These are phyloP conservation scores for Carapus acus DNA, from an alignment of 2,797 vertebrate species.

Conservation along the genomic window DNA sequence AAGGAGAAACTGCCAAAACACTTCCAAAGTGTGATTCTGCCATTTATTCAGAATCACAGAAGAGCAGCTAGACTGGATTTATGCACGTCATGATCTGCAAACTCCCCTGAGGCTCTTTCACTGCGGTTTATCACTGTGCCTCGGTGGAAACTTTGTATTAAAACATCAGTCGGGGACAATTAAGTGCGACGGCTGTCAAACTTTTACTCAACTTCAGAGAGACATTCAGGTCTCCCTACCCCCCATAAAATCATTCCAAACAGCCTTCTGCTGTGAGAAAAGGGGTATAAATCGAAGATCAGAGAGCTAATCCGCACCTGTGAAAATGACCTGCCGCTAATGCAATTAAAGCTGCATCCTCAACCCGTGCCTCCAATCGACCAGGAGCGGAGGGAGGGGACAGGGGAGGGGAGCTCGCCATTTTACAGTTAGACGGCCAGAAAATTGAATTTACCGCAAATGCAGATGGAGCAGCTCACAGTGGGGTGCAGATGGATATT, in stretches of 20 bases:
- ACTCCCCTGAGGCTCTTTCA: background rate
- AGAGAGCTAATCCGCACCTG: conserved; percentile 1
- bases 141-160: background rate
- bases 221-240: too few relatives aligned
- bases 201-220: too few relatives aligned
- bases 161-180: too few relatives aligned
- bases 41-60: conserved; percentile 19
- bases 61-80: background rate
- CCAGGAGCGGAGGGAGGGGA: background rate
- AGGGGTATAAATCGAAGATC: conserved; percentile 8
- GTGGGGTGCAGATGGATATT: conserved; percentile 13
- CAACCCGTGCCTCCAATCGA: background rate
- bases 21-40: conserved; percentile 14
- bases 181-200: too few relatives aligned
- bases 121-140: background rate
- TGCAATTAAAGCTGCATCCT: conserved; percentile 23
- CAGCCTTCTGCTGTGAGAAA: background rate
- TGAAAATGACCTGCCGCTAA: conserved; percentile 5
- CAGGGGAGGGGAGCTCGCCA: background rate
- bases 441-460: conserved; percentile 19
- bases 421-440: conserved; percentile 16
- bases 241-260: conserved; percentile 7
- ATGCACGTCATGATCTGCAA: background rate
- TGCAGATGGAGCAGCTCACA: conserved; percentile 14
- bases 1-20: conserved; percentile 38